These are phyloP conservation scores for Piprites chloris DNA, from an alignment of 2,113 vertebrate genomes.

Conservation along the genomic window DNA sequence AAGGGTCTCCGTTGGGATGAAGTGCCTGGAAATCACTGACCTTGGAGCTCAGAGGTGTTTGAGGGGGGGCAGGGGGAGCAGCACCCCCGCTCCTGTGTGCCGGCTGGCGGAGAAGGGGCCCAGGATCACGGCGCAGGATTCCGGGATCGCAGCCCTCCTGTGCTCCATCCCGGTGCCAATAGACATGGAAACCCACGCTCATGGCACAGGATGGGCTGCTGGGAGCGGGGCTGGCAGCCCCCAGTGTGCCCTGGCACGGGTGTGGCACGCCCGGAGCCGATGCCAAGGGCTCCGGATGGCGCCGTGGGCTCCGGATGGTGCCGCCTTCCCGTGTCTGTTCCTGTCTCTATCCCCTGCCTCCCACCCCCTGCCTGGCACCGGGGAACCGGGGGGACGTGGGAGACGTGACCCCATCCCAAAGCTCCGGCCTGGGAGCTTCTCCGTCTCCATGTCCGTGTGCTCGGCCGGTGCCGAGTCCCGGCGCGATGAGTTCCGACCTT, in stretches of 20 bases:
- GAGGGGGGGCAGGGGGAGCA: not conserved
- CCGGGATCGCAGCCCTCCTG: accelerated
- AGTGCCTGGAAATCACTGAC: not conserved
- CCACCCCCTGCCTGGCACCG: accelerated
- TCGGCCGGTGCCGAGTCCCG: not conserved
- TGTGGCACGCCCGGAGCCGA: not conserved
- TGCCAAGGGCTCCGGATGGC: not conserved
- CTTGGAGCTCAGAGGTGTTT: accelerated
- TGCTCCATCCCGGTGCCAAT: accelerated
- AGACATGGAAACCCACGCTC: accelerated
- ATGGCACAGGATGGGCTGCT: accelerated
- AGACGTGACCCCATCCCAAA: not conserved
- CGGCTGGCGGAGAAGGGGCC: too few relatives aligned
- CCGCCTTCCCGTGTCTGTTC: accelerated
- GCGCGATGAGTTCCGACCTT: accelerated
- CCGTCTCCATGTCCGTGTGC: not conserved
- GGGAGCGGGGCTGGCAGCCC: not conserved
- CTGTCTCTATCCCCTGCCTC: accelerated
- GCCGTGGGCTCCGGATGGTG: not conserved
- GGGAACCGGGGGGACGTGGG: not conserved
- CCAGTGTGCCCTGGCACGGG: accelerated
- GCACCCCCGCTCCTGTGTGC: accelerated
- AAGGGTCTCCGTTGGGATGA: accelerated
- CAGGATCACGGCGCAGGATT: accelerated
- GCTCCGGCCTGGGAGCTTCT: accelerated